Base-by-base conservation (phyloP, 92 coral and sea anemone genomes). In the Siderastrea radians region DNA sequence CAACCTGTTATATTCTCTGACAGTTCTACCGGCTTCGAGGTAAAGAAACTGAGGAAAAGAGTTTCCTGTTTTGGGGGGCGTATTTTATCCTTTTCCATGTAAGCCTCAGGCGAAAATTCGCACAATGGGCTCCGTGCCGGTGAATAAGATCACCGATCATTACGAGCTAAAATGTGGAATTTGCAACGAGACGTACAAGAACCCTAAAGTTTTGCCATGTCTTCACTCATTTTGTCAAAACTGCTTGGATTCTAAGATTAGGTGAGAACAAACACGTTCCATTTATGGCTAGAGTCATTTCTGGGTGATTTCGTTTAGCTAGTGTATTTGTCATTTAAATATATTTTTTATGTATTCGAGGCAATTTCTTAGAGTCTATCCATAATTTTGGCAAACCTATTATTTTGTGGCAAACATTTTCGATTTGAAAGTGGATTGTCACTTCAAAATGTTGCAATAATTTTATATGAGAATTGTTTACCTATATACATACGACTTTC, bases 151-250 rank as follows among this genome's bases (percentile, higher is more conserved):
- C 68, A 84, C 93, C n/a, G 98, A 95, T 54, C 93, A 95, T 49
- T 95, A 95, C 81, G 87, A 93, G 14, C 55, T 95, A 59, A 62
- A 88, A 0, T 95, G 98, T 79, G 98, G 98, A 52, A 95, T 95
- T 63, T 95, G 98, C 69, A 84, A 84, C 15, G 90, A 93, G 62
- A 95, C 96, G 5, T 95, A 95, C 66, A 95, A 68, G 72, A 95
- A 95, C 59, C 98, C 98, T 1, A 95, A 90, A 78, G 98, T 95
- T 16, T 79, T 95, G 61, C 96, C 98, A 1, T 95, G 98, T 50
- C 96, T 95, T 52, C 98, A 95, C 50, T 95, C 96, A 15, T 95
- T 91, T 74, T 95, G 98, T 57, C 98, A 93, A 47, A 87, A 78
- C 72, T 95, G 98, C 75, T 79, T 95, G 90, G 98, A 95, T 67